Conservation (phyloP, 2,797 vertebrate species). For the Pipistrellus pipistrellus region DNA sequence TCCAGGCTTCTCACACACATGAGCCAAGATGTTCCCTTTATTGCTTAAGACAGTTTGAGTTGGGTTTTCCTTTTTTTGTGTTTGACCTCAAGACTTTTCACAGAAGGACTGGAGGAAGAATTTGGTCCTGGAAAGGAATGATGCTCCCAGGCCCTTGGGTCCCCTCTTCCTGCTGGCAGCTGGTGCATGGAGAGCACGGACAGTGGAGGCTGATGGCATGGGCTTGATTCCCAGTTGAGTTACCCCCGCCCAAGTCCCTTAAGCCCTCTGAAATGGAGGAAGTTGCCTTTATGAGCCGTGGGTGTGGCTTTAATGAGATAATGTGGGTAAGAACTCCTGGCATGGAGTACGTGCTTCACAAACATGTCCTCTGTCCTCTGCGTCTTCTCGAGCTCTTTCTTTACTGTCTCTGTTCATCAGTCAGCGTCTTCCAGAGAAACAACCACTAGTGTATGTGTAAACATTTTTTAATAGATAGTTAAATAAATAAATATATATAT, state of each 20-base stretch:
- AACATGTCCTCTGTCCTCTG: neutral
- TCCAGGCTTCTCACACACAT: accelerated
- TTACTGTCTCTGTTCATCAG: neutral
- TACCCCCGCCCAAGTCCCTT: neutral
- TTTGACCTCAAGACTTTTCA: neutral
- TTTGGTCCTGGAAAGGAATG: neutral
- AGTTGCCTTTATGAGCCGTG: neutral
- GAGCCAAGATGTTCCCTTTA: neutral
- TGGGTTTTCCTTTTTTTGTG: neutral
- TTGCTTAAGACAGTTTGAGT: neutral
- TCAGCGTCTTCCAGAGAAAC: neutral
- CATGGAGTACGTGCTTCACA: accelerated
- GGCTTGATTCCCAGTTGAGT: neutral
- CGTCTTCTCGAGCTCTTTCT: neutral
- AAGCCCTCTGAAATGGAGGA: neutral
- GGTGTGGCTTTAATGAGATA: neutral
- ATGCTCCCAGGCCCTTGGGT: neutral
- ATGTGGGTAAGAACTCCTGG: neutral
- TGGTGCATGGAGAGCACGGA: neutral
- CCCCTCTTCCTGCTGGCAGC: neutral
- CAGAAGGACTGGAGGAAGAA: neutral
- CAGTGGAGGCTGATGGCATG: neutral
- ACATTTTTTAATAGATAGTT: neutral
- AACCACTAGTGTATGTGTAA: neutral
- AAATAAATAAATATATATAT: neutral